Percentiles rank a stretch among this genome's conserved stretches.
phyloP scores from a whole-genome alignment of 2,888 invertebrate genomes.

The Emmelina monodactyla region DNA sequence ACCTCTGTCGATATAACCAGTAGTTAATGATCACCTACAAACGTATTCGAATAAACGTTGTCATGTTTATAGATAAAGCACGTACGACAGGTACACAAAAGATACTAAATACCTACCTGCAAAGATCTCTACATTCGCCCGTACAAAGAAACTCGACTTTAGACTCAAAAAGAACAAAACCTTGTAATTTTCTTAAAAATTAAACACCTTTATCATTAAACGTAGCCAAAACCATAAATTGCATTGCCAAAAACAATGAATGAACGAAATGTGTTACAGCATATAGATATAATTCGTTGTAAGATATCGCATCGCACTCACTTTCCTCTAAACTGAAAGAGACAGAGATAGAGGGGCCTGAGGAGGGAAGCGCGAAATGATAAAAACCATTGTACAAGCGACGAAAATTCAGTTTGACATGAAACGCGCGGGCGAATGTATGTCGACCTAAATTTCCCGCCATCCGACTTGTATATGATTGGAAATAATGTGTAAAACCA shows the following conservation, averaged over 20 bases:
- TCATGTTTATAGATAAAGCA: too few species aligned
- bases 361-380: constrained; percentile 49
- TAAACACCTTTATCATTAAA: not conserved
- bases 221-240: constrained; percentile 3
- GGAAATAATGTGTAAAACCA: not conserved
- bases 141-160: too few species aligned
- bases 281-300: too few species aligned
- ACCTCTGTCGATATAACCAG: too few species aligned
- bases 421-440: constrained; percentile 33
- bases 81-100: too few species aligned
- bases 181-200: too few species aligned
- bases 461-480: not conserved
- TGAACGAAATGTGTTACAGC: not conserved
- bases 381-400: constrained; percentile 59
- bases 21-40: too few species aligned
- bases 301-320: constrained; percentile 34
- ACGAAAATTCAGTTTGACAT: constrained; percentile 55
- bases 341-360: constrained; percentile 35
- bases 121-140: too few species aligned
- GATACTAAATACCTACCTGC: too few species aligned
- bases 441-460: constrained; percentile 21
- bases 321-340: constrained; percentile 28
- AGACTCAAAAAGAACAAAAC: too few species aligned
- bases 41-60: too few species aligned
- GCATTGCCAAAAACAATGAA: not conserved